These are phyloP conservation scores for Amphiura filiformis DNA, from an alignment of 35 echinoderm and acorn worm genomes.

Conservation along the genomic window DNA sequence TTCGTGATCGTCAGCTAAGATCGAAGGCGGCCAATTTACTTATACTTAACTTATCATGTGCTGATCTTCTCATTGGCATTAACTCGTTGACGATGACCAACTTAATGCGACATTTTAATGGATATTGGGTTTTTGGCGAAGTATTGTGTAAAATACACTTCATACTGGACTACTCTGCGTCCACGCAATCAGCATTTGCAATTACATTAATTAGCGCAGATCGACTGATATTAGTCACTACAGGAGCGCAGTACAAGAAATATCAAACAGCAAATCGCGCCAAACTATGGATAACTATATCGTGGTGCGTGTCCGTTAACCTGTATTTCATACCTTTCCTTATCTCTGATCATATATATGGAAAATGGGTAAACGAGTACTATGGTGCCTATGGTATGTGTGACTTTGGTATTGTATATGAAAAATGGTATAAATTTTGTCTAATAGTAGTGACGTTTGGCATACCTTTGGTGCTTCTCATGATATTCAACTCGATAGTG, in stretches of 20 bases:
- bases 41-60: slow-evolving; percentile 27
- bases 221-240: slow-evolving; percentile 30
- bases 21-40: slow-evolving; percentile 22
- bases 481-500: slow-evolving; percentile 19
- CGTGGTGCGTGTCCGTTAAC: neutral
- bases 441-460: slow-evolving; percentile 7
- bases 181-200: slow-evolving; percentile 27
- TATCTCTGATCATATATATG: slow-evolving; percentile 5
- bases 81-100: slow-evolving; percentile 24
- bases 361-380: neutral
- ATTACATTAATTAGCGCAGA: slow-evolving; percentile 33
- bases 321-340: slow-evolving; percentile 3
- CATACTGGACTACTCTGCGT: slow-evolving; percentile 26
- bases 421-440: neutral
- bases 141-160: slow-evolving; percentile 17
- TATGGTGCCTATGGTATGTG: neutral
- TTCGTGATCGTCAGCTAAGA: slow-evolving; percentile 9
- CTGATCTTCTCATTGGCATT: slow-evolving; percentile 28
- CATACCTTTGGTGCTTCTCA: slow-evolving; percentile 9
- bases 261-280: slow-evolving; percentile 11
- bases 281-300: neutral
- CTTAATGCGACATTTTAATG: neutral
- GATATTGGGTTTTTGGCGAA: slow-evolving; percentile 14
- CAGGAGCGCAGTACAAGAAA: slow-evolving; percentile 34
- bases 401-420: slow-evolving; percentile 18